A percentile compares a stretch with the other conserved stretches of the same genome.
Conservation (phyloP, 2,797 vertebrate genomes). For the Melanotaenia nigrans region DNA sequence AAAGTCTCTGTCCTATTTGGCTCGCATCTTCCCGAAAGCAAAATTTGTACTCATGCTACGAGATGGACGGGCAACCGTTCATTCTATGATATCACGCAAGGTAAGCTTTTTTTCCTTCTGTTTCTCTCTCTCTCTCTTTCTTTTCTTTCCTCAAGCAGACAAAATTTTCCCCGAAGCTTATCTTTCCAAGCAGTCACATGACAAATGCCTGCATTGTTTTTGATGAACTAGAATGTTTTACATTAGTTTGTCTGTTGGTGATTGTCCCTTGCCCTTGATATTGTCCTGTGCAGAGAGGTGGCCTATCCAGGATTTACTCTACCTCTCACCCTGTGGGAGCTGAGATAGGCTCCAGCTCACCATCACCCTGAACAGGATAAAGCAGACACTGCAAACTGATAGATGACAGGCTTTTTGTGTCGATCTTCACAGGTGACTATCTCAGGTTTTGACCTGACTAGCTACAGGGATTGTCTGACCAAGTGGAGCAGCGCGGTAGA, state of each 20-base stretch:
- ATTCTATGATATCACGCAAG: conserved; percentile 96
- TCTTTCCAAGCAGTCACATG: not conserved
- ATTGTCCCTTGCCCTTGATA: no score
- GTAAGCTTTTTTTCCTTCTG: conserved; percentile 48
- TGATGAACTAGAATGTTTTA: not conserved
- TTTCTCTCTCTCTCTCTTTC: not conserved
- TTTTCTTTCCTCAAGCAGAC: not conserved
- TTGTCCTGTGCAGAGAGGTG: no score
- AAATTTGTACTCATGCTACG: conserved; percentile 94
- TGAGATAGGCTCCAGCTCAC: not conserved
- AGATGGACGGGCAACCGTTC: conserved; percentile 91
- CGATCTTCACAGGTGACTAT: conserved; percentile 84
- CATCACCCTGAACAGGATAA: not conserved
- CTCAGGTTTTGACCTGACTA: conserved; percentile 93
- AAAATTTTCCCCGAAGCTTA: not conserved
- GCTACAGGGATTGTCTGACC: conserved; percentile 93
- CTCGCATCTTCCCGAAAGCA: conserved; percentile 92
- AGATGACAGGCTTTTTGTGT: not conserved
- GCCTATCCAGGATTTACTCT: no score
- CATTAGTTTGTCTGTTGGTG: not conserved
- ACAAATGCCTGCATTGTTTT: not conserved
- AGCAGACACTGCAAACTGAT: not conserved
- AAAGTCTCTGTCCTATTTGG: conserved; percentile 91
- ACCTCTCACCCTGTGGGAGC: not conserved
- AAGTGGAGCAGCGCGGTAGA: conserved; percentile 96